phyloP scores from a whole-genome alignment of 2,888 invertebrate genomes.

The Erebia ligea region DNA sequence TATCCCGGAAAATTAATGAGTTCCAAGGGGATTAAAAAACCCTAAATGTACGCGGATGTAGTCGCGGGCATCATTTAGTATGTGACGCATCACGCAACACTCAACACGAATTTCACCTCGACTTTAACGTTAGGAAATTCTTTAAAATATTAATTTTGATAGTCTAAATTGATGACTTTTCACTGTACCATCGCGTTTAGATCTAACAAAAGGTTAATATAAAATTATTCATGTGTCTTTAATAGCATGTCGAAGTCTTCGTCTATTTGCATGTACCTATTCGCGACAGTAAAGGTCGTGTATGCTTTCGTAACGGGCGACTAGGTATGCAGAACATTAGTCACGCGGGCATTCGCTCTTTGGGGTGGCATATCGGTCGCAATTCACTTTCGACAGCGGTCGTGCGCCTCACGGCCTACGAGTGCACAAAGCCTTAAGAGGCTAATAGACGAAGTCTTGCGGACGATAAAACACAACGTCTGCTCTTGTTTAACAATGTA shows the following conservation, averaged over 20 bases:
- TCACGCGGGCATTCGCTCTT: conserved; percentile 57
- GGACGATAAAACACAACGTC: not conserved
- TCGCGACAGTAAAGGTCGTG: conserved; percentile 24
- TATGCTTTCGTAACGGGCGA: conserved; percentile 59
- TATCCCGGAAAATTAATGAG: too few species aligned
- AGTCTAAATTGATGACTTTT: conserved; percentile 1
- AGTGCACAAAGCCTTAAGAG: conserved; percentile 61
- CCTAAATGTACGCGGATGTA: too few species aligned
- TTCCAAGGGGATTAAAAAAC: too few species aligned
- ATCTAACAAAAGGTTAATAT: conserved; percentile 7
- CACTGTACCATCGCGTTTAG: conserved; percentile 4
- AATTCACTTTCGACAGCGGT: conserved; percentile 76
- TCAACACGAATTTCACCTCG: not conserved
- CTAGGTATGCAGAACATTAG: conserved; percentile 61
- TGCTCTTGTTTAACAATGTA: not conserved
- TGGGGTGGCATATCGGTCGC: conserved; percentile 42
- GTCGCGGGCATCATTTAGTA: not conserved
- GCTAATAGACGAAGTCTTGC: conserved; percentile 5
- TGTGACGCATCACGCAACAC: not conserved
- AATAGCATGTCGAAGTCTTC: conserved; percentile 17
- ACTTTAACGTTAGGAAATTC: not conserved
- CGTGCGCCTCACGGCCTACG: conserved; percentile 74
- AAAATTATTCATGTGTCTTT: conserved; percentile 21
- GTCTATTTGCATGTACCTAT: conserved; percentile 25
- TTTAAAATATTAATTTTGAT: not conserved